Evolutionary conservation across 2,888 invertebrate species (phyloP), one percentile per base, ranked within the genome.

Genomic region (Tipula confusa): DNA sequence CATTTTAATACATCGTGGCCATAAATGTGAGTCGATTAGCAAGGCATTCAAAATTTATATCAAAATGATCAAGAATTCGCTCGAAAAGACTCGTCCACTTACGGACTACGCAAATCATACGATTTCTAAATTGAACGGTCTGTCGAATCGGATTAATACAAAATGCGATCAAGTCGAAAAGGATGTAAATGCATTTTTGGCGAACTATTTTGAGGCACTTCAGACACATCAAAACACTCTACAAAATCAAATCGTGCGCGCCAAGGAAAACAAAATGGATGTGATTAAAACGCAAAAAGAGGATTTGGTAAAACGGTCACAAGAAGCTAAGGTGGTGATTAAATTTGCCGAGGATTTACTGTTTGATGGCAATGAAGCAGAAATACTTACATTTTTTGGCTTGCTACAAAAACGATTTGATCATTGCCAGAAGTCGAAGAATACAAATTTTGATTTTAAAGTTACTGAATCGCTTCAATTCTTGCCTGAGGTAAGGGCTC

Each of bases 401-500:
- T 91, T 93, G 0, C 91, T 95, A 2, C 88, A 94, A 2, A 92
- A 92, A 6, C 92, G 95, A 82, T 90, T 95, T 85, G 93, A 94
- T 86, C 90, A 90, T 84, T 94, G 90, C 87, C 90, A 92, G 18
- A 92, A 92, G 86, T 90, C 92, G 36, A 91, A n/a, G n/a, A n/a
- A 90, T 85, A 88, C 90, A 83, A 83, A 43, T 83, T 29, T 28
- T 29, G 29, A 43, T 29, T 83, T 24, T 7, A 83, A 89, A 88
- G 88, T 90, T 82, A 90, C 90, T 1, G 91, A 91, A 84, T 90
- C 90, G 24, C 87, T 92, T 79, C 91, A 92, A 85, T 92, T 92
- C 87, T 87, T 92, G 31, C 90, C 91, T 0, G 91, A 91, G 85
- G 91, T 92, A 85, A 88, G 89, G 31, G 91, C 91, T 1, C 90